Percentiles rank a stretch among this genome's conserved stretches.
Conservation (phyloP, 2,888 invertebrate genomes). For the Chouioia cunea region DNA sequence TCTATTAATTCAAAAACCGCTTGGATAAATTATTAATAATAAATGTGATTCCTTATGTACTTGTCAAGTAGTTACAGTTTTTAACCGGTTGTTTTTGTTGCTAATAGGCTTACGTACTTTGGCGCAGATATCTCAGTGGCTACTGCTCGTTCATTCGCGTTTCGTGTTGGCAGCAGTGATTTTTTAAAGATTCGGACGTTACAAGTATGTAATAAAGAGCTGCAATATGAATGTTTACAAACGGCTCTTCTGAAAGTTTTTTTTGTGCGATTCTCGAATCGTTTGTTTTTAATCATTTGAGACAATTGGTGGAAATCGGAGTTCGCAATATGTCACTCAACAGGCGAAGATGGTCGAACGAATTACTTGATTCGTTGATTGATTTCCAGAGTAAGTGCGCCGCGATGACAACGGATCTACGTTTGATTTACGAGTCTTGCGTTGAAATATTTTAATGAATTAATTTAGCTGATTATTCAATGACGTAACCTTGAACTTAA, state of each 20-base stretch:
- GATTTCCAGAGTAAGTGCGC: slow-evolving; percentile 38
- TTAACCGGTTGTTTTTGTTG: too few relatives aligned
- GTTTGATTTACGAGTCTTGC: not conserved
- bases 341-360: slow-evolving; percentile 40
- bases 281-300: too few relatives aligned
- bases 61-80: too few relatives aligned
- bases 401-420: not conserved
- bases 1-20: too few relatives aligned
- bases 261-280: too few relatives aligned
- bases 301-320: too few relatives aligned
- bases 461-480: not conserved
- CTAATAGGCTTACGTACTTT: too few relatives aligned
- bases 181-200: slow-evolving; percentile 45
- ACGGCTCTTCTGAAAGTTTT: not conserved
- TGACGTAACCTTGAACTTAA: slow-evolving; percentile 13
- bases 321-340: slow-evolving; percentile 29
- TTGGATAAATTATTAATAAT: too few relatives aligned
- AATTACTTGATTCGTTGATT: slow-evolving; percentile 30
- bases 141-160: not conserved
- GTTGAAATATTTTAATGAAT: not conserved
- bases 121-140: too few relatives aligned
- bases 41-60: too few relatives aligned
- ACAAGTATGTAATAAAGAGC: not conserved
- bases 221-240: slow-evolving; percentile 28
- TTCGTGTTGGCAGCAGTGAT: slow-evolving; percentile 24